Percentiles rank a stretch among this genome's conserved stretches.
Conservation (phyloP, 92 coral and sea anemone genomes). For the Palythoa heliodiscus region DNA sequence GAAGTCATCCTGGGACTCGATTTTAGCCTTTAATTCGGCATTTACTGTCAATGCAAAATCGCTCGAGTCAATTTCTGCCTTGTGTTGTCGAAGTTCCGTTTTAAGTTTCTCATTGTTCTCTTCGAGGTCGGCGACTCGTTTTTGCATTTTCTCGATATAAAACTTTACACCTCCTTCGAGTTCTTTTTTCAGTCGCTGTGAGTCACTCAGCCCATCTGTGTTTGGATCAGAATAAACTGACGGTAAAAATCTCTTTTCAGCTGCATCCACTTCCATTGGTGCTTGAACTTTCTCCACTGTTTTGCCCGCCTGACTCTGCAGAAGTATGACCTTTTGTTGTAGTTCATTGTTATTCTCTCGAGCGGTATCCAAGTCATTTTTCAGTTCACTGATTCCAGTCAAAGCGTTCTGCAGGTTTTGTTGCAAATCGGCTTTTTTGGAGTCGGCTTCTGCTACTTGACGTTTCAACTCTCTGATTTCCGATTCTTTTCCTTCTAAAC, state of each 20-base stretch:
- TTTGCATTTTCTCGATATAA: conserved; percentile 38
- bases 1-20: conserved; percentile 29
- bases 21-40: conserved; percentile 41
- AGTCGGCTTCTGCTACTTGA: neutral
- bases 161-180: conserved; percentile 37
- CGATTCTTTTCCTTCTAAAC: conserved; percentile 13
- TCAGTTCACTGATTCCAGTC: conserved; percentile 29
- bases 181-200: conserved; percentile 29
- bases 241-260: conserved; percentile 27
- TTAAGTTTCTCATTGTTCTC: conserved; percentile 35
- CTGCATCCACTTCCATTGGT: neutral
- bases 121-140: conserved; percentile 38
- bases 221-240: conserved; percentile 18
- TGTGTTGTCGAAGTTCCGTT: conserved; percentile 31
- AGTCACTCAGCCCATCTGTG: conserved; percentile 14
- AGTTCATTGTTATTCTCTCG: conserved; percentile 22
- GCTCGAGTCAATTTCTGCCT: conserved; percentile 45
- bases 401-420: conserved; percentile 19
- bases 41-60: conserved; percentile 30
- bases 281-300: neutral
- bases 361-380: conserved; percentile 19
- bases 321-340: conserved; percentile 4
- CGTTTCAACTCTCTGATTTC: neutral
- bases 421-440: conserved; percentile 8
- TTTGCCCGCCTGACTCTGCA: neutral